Conservation (phyloP, 2,888 invertebrate genomes). For the Thysanoteuthis rhombus region DNA sequence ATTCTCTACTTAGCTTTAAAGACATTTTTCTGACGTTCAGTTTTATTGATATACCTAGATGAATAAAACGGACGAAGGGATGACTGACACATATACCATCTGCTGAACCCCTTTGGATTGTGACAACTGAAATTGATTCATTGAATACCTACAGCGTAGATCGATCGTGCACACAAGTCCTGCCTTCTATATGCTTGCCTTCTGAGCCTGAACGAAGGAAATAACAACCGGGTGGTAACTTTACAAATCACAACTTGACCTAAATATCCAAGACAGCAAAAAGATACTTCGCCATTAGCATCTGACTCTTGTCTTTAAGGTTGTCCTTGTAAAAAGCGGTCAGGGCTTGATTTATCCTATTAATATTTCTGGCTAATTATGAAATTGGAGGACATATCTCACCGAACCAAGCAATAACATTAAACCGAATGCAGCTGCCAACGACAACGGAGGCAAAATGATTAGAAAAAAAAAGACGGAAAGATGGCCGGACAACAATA, state of each 20-base stretch:
- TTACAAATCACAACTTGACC: neutral
- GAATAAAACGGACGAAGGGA: too few relatives aligned
- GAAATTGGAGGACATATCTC: neutral
- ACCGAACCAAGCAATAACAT: neutral
- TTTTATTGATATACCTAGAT: too few relatives aligned
- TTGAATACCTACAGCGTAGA: too few relatives aligned
- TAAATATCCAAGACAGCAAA: neutral
- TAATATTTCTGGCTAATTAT: neutral
- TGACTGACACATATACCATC: too few relatives aligned
- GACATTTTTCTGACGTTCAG: too few relatives aligned
- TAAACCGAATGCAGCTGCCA: neutral
- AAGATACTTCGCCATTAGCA: neutral
- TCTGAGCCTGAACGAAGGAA: too few relatives aligned
- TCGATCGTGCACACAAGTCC: too few relatives aligned
- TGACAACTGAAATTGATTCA: too few relatives aligned
- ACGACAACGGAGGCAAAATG: neutral
- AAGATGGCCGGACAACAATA: neutral
- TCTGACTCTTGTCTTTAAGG: neutral
- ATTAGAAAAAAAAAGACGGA: neutral
- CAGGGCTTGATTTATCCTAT: neutral
- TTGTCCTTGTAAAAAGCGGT: neutral
- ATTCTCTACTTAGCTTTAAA: too few relatives aligned
- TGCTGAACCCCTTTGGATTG: too few relatives aligned
- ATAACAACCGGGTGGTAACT: neutral
- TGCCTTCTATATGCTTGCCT: too few relatives aligned